phyloP scores from a whole-genome alignment of 2,113 vertebrate species.

The Myocastor coypus region DNA sequence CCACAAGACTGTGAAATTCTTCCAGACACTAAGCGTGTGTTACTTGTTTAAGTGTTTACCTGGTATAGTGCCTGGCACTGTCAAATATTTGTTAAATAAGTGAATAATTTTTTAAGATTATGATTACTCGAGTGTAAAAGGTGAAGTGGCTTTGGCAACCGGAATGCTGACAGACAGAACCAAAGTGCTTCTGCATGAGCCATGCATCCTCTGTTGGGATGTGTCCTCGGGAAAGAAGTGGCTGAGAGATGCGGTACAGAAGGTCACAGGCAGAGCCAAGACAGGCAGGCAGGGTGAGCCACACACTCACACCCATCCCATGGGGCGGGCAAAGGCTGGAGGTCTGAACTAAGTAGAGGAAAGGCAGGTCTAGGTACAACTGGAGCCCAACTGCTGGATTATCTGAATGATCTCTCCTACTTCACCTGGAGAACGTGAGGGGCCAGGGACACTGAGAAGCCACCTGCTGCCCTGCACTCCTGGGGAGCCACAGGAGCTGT shows the following conservation, averaged over 20 bases:
- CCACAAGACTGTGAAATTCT: neutral
- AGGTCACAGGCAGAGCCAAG: neutral
- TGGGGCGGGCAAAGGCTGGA: neutral
- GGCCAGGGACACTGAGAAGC: neutral
- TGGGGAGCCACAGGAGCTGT: fast-evolving
- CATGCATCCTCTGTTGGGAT: no score
- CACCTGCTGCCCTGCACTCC: neutral
- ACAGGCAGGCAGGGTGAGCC: no score
- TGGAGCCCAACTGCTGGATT: neutral
- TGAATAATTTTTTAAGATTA: neutral
- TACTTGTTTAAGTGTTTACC: neutral
- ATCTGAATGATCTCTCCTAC: neutral
- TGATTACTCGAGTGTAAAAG: neutral
- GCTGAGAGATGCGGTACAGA: neutral
- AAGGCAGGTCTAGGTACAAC: neutral
- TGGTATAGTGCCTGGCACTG: neutral
- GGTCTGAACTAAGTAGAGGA: neutral
- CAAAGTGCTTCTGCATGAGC: neutral
- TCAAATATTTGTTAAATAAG: neutral
- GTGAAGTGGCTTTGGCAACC: neutral
- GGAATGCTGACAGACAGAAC: neutral
- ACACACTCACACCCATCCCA: neutral
- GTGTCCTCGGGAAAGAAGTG: neutral
- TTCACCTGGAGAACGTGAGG: neutral
- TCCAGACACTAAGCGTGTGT: neutral